Evolutionary conservation across 2,888 invertebrate species (phyloP).

Genomic region (Drosophila eohydei): DNA sequence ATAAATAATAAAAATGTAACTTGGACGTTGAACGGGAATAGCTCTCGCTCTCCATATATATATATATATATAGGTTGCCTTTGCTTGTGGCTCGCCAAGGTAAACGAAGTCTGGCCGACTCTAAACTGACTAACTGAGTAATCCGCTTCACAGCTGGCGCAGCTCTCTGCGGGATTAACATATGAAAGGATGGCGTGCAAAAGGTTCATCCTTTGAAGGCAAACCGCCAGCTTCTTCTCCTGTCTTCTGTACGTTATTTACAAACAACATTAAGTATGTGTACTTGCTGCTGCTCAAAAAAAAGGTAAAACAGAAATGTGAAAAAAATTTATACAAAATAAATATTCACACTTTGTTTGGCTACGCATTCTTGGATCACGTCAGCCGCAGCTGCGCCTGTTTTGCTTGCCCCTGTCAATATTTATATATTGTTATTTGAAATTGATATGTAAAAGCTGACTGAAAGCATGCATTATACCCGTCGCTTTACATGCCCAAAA

Average conservation of each 20-base stretch:
- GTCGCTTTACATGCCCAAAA: slow-evolving; percentile 12
- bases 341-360: slow-evolving; percentile 67
- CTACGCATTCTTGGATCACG: slow-evolving; percentile 53
- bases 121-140: slow-evolving; percentile 52
- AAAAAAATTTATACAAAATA: slow-evolving; percentile 42
- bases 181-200: slow-evolving; percentile 61
- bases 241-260: slow-evolving; percentile 37
- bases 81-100: slow-evolving; percentile 22
- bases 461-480: slow-evolving; percentile 51
- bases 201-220: slow-evolving; percentile 48
- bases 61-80: not conserved
- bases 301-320: not conserved
- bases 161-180: slow-evolving; percentile 58
- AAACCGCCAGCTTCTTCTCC: not conserved
- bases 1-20: slow-evolving; percentile 42
- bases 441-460: slow-evolving; percentile 60
- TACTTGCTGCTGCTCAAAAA: slow-evolving; percentile 35
- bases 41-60: not conserved
- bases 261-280: slow-evolving; percentile 48
- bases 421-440: slow-evolving; percentile 70
- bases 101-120: slow-evolving; percentile 29
- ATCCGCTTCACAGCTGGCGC: slow-evolving; percentile 38
- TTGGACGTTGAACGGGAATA: slow-evolving; percentile 12
- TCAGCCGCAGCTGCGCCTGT: slow-evolving; percentile 66
- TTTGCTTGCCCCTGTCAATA: slow-evolving; percentile 68